Conservation (phyloP, 2,888 invertebrate genomes). For the Sinodicranocentrus sp. region DNA sequence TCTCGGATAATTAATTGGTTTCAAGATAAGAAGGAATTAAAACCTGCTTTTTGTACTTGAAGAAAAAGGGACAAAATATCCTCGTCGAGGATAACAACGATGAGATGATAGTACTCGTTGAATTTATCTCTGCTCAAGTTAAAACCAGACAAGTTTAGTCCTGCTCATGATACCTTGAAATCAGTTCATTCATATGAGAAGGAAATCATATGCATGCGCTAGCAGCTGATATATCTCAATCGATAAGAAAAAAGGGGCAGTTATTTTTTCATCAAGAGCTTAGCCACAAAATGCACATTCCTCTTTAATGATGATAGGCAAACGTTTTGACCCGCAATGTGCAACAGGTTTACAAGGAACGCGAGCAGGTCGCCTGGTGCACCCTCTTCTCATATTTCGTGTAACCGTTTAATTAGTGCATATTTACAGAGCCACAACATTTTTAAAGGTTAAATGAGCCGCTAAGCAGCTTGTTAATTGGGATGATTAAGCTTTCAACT, state of each 20-base stretch:
- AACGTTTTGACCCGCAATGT: background rate
- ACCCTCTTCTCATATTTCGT: too few relatives aligned
- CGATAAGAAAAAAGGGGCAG: conserved; percentile 16
- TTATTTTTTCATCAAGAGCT: background rate
- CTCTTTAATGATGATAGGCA: too few relatives aligned
- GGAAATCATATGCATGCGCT: conserved; percentile 22
- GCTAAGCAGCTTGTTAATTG: conserved; percentile 50
- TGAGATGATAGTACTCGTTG: too few relatives aligned
- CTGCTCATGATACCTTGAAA: background rate
- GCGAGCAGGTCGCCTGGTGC: background rate
- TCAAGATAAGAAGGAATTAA: conserved; percentile 35
- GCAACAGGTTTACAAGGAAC: background rate
- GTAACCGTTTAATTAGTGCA: conserved; percentile 54
- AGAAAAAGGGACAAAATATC: background rate
- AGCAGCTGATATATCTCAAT: conserved; percentile 44
- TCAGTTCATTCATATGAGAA: background rate
- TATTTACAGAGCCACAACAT: conserved; percentile 38
- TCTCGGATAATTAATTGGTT: conserved; percentile 44
- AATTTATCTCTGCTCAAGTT: background rate
- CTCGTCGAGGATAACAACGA: background rate
- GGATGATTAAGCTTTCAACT: conserved; percentile 44
- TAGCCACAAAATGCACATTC: background rate
- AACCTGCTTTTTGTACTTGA: conserved; percentile 20
- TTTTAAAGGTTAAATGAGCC: conserved; percentile 44
- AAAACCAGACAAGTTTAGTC: background rate